Percentiles rank a stretch among this genome's conserved stretches.
Evolutionary conservation across 2,888 invertebrate species (phyloP).

Genomic region (Piscicola geometra): DNA sequence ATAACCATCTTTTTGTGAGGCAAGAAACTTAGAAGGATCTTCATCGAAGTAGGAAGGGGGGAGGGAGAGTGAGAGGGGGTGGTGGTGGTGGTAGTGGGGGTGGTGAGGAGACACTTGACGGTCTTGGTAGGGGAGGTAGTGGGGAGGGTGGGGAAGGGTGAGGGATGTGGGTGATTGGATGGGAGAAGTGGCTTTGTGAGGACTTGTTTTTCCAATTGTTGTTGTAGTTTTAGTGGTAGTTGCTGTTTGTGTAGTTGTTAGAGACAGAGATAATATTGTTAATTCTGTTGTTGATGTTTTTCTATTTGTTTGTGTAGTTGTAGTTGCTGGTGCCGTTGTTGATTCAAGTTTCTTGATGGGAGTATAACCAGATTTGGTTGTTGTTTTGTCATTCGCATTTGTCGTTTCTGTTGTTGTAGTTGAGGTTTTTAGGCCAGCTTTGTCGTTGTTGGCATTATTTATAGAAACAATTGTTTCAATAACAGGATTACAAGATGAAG

Average conservation of each 20-base stretch:
- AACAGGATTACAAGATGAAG: too few species aligned
- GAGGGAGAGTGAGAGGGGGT: not conserved
- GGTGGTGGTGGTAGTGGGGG: slow-evolving; percentile 8
- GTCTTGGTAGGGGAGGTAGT: not conserved
- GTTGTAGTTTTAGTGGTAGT: not conserved
- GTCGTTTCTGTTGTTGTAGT: too few species aligned
- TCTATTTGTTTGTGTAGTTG: not conserved
- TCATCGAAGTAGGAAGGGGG: not conserved
- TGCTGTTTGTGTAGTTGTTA: not conserved
- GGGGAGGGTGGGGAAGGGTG: not conserved
- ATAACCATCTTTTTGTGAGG: not conserved
- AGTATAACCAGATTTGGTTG: not conserved
- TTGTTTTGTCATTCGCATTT: not conserved
- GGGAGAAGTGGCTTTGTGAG: not conserved
- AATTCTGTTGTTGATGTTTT: not conserved
- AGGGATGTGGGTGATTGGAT: not conserved
- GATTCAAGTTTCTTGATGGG: not conserved
- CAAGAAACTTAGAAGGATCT: not conserved
- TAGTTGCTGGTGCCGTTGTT: slow-evolving; percentile 3
- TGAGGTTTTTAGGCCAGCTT: too few species aligned
- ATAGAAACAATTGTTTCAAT: too few species aligned
- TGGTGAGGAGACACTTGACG: not conserved
- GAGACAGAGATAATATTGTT: not conserved
- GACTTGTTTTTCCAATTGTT: not conserved
- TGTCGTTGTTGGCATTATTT: too few species aligned